Conservation (phyloP, 2,888 invertebrate species). For the Dorcus hopei region DNA sequence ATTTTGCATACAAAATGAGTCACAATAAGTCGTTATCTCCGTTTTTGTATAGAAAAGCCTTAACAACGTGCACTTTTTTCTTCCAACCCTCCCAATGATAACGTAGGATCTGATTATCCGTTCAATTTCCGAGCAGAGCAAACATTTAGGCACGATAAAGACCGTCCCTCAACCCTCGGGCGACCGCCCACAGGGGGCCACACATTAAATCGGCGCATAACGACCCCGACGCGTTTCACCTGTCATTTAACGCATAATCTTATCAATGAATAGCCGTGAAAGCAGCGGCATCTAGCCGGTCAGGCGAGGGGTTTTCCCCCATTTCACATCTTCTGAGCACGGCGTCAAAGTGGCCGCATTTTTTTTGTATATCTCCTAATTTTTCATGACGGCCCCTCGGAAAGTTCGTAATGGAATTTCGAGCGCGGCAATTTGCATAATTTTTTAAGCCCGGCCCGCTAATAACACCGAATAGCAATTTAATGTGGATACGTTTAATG, state of each 20-base stretch:
- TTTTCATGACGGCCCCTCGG: conserved; percentile 29
- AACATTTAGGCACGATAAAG: conserved; percentile 11
- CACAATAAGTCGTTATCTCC: no score
- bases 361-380: conserved; percentile 31
- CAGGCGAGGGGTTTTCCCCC: background rate
- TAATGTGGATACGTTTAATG: conserved; percentile 14
- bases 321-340: conserved; percentile 10
- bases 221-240: conserved; percentile 7
- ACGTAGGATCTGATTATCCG: background rate
- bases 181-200: background rate
- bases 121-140: conserved; percentile 8
- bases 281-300: background rate
- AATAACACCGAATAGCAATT: conserved; percentile 13
- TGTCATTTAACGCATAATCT: conserved; percentile 14
- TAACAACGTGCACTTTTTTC: no score
- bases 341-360: conserved; percentile 20
- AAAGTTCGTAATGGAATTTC: conserved; percentile 25
- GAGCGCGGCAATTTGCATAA: conserved; percentile 24
- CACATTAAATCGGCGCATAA: conserved; percentile 10
- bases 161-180: background rate
- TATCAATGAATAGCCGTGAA: conserved; percentile 7
- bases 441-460: conserved; percentile 10
- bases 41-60: no score
- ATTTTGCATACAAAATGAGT: no score
- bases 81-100: no score